Evolutionary conservation across 2,888 invertebrate species (phyloP), one percentile per base, ranked within the genome.

Genomic region (Lamproptera curius): DNA sequence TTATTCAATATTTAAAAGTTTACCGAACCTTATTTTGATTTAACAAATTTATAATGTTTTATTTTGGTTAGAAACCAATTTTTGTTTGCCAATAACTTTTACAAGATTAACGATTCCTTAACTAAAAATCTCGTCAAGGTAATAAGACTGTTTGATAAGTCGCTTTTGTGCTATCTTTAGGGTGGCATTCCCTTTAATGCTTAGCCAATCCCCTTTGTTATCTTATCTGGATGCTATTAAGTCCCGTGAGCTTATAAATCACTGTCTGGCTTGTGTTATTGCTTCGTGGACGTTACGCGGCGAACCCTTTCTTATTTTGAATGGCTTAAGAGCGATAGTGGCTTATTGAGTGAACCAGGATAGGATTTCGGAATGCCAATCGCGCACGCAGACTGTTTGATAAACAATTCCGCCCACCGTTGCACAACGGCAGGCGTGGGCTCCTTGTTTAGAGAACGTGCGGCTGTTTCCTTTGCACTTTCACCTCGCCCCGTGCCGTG

Each of bases 381-480:
- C 53, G 56, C 54, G 50, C 52, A 46, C 53, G 46, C 45, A 51
- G 56, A 46, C 51, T 55, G 54, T 56, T 51, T 59, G 60, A 62
- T 62, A 58, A 62, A 62, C 54, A 59, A 62, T 59, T 53, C 70
- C 77, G 74, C 72, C 74, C 73, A 71, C 69, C 50, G 61, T 47
- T 56, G 55, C 54, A 56, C n/a, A n/a, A n/a, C n/a, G n/a, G 54
- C 58, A 51, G 64, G 64, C 17, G 36, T 58, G 59, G 62, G 65
- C 55, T 52, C 65, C 64, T 62, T 59, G 42, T 50, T 55, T 56
- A 48, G 55, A 57, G 53, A 54, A 58, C 60, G 62, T 67, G 63
- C 73, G 71, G 70, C 74, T 73, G 73, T 66, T 67, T n/a, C n/a
- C n/a, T n/a, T n/a, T 67, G 67, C 73, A 77, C 82, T 83, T 81